These are phyloP conservation scores for Enteromius thamalakanensis DNA, from an alignment of 2,797 vertebrate species.

Conservation along the genomic window DNA sequence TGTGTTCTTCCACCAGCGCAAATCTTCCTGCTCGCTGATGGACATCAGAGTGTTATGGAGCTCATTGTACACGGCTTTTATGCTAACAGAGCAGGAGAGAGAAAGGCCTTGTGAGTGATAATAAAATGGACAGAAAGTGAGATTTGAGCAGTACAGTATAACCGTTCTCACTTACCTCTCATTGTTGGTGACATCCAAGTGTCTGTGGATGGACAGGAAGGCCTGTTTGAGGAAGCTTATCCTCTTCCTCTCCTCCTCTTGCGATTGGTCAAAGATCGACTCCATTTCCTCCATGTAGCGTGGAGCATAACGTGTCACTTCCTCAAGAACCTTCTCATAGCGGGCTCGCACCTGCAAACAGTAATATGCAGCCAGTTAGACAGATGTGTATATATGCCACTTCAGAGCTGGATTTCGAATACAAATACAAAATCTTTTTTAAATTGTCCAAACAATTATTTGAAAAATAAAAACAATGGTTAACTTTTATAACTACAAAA, in stretches of 20 bases:
- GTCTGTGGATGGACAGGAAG: slow-evolving; percentile 83
- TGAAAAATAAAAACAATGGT: not conserved
- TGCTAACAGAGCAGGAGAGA: slow-evolving; percentile 64
- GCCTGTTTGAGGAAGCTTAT: slow-evolving; percentile 85
- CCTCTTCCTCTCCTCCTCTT: slow-evolving; percentile 84
- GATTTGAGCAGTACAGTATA: slow-evolving; percentile 4
- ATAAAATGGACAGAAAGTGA: not conserved
- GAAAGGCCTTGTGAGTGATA: not conserved
- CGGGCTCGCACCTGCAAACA: slow-evolving; percentile 73
- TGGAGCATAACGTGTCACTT: slow-evolving; percentile 83
- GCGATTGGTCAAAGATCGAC: slow-evolving; percentile 84
- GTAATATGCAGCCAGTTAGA: slow-evolving; percentile 2
- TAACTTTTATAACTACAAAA: not conserved
- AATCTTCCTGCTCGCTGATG: slow-evolving; percentile 83
- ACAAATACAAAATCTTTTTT: not conserved
- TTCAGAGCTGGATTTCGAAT: not conserved
- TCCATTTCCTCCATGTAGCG: slow-evolving; percentile 92
- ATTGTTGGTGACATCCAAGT: slow-evolving; percentile 83
- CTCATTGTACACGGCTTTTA: slow-evolving; percentile 79
- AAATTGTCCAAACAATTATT: not conserved
- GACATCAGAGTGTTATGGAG: slow-evolving; percentile 81
- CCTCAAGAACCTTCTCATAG: slow-evolving; percentile 85
- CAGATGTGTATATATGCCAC: not conserved
- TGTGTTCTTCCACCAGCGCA: slow-evolving; percentile 86
- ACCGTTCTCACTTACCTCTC: slow-evolving; percentile 69